These are phyloP conservation scores for Yoshiicerus persimilis DNA, from an alignment of 1,140 invertebrate species.

Conservation along the genomic window DNA sequence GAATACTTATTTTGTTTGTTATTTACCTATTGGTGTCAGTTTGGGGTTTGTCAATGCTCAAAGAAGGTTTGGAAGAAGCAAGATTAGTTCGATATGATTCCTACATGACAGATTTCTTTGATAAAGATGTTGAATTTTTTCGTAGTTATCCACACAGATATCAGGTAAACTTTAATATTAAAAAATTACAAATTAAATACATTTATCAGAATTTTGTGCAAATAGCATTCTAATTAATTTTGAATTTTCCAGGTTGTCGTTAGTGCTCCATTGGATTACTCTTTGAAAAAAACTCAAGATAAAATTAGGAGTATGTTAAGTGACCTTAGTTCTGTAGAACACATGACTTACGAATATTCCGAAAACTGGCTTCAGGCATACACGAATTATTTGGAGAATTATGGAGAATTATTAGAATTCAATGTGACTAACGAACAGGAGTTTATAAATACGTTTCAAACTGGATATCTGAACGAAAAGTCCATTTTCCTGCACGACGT, in stretches of 20 bases:
- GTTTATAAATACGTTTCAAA: slow-evolving; percentile 74
- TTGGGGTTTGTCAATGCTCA: slow-evolving; percentile 80
- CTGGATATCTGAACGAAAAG: slow-evolving; percentile 69
- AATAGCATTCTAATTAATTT: neutral
- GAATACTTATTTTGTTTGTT: slow-evolving; percentile 65
- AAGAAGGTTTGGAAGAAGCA: slow-evolving; percentile 83
- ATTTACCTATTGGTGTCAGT: slow-evolving; percentile 79
- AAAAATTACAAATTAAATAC: too few relatives aligned
- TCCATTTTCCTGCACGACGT: slow-evolving; percentile 76
- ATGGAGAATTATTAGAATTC: slow-evolving; percentile 77
- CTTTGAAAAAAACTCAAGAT: neutral
- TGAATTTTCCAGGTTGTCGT: neutral
- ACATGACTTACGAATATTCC: slow-evolving; percentile 59
- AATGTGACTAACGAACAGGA: slow-evolving; percentile 70
- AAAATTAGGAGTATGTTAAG: neutral
- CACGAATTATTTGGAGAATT: slow-evolving; percentile 73
- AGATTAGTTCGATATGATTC: slow-evolving; percentile 84
- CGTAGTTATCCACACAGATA: slow-evolving; percentile 86
- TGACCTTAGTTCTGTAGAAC: neutral
- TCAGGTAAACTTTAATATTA: slow-evolving; percentile 65
- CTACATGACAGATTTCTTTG: slow-evolving; percentile 85
- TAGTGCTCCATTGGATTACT: neutral
- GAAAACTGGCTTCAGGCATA: slow-evolving; percentile 73
- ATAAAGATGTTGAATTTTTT: slow-evolving; percentile 83
- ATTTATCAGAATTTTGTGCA: too few relatives aligned